A percentile compares a stretch with the other conserved stretches of the same genome.
phyloP scores from a whole-genome alignment of 2,113 vertebrate genomes.

The Sorex araneus region DNA sequence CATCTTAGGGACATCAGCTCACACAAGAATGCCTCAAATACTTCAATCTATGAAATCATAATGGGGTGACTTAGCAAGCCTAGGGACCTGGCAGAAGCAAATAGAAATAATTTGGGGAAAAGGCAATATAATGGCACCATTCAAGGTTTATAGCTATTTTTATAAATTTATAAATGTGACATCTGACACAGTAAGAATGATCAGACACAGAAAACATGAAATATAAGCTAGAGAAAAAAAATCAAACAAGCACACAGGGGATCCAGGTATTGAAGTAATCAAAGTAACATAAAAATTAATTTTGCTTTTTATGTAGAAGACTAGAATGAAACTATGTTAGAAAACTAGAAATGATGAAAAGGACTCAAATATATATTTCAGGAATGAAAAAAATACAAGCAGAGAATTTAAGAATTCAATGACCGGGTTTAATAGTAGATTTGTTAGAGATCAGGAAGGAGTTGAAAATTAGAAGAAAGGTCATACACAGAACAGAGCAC shows the following conservation, averaged over 20 bases:
- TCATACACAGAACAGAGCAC: neutral
- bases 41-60: neutral
- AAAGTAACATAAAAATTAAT: constrained; percentile 50
- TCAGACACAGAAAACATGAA: neutral
- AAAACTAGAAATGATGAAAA: constrained; percentile 41
- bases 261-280: neutral
- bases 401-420: constrained; percentile 17
- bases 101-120: constrained; percentile 32
- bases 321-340: neutral
- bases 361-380: neutral
- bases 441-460: constrained; percentile 33
- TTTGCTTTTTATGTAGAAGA: constrained; percentile 40
- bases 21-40: no score
- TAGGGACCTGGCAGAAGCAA: constrained; percentile 20
- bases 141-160: constrained; percentile 22
- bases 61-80: neutral
- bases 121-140: neutral
- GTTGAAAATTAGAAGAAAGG: neutral
- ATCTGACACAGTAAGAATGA: neutral
- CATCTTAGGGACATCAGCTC: neutral
- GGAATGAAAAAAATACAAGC: neutral
- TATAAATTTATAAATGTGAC: constrained; percentile 12
- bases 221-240: neutral
- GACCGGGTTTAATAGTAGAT: neutral
- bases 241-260: neutral